These are phyloP conservation scores for Pan paniscus DNA, from an alignment of 2,113 vertebrate species.

Conservation along the genomic window DNA sequence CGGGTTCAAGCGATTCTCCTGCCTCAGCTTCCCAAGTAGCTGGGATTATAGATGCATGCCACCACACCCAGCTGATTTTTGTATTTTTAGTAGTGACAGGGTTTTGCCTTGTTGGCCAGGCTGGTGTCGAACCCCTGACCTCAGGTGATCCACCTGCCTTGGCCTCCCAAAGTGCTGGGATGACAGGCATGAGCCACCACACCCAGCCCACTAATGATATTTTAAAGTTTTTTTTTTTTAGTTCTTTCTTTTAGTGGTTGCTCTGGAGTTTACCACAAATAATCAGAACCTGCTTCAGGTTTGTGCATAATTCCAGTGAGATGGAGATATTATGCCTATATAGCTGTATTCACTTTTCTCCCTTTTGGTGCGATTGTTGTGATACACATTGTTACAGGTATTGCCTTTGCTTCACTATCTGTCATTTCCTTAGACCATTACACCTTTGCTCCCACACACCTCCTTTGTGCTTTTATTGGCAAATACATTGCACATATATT, in stretches of 20 bases:
- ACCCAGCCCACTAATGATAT: too few species aligned
- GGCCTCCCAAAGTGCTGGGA: too few species aligned
- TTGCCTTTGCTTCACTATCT: background rate
- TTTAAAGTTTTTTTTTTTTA: background rate
- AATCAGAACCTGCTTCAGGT: background rate
- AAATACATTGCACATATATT: background rate
- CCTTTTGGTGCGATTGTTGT: background rate
- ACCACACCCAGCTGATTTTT: too few species aligned
- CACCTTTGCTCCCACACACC: background rate
- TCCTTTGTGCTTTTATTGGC: background rate
- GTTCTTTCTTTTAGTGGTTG: background rate
- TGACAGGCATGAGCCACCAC: too few species aligned
- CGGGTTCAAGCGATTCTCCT: too few species aligned
- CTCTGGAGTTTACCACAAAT: background rate
- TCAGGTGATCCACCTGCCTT: too few species aligned
- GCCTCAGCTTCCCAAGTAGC: too few species aligned
- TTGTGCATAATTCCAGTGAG: background rate
- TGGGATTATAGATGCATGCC: fast-evolving
- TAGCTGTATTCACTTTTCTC: background rate
- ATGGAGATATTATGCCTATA: background rate
- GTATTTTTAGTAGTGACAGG: too few species aligned
- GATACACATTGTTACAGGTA: background rate
- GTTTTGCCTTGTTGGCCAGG: too few species aligned
- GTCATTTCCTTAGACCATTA: background rate
- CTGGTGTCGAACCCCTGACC: too few species aligned